phyloP scores from a whole-genome alignment of 2,888 invertebrate genomes.

The Clepsis dumicolana region DNA sequence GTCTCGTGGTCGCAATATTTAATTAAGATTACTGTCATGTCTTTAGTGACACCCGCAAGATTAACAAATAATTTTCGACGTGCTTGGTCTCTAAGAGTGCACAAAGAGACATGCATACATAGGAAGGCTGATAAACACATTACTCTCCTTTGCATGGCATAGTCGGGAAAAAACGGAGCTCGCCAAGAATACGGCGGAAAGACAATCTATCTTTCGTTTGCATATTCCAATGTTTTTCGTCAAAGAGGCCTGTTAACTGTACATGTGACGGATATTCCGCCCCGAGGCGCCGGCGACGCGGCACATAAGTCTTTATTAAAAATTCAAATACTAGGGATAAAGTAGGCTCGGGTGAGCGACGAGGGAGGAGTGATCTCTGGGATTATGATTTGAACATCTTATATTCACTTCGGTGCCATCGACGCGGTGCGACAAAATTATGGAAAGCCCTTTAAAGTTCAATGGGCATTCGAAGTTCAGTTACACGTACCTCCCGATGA shows the following conservation, averaged over 20 bases:
- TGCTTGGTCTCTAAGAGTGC: too few species aligned
- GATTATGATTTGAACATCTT: constrained; percentile 75
- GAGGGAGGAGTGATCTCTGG: constrained; percentile 58
- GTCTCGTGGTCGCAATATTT: too few species aligned
- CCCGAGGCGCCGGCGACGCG: constrained; percentile 47
- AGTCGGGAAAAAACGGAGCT: constrained; percentile 9
- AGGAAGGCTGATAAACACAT: too few species aligned
- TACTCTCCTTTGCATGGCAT: too few species aligned
- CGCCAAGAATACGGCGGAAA: constrained; percentile 22
- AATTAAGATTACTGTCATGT: too few species aligned
- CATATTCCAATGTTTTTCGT: constrained; percentile 45
- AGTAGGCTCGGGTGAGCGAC: constrained; percentile 48
- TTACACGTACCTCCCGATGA: constrained; percentile 1
- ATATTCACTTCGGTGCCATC: constrained; percentile 65
- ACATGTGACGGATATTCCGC: constrained; percentile 44
- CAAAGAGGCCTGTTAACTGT: constrained; percentile 42
- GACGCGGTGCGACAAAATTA: constrained; percentile 53
- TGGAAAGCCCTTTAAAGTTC: constrained; percentile 52
- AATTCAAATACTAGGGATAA: constrained; percentile 54
- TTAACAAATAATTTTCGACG: too few species aligned
- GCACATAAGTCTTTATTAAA: constrained; percentile 52
- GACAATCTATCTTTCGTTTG: constrained; percentile 39
- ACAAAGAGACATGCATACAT: too few species aligned
- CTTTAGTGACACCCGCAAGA: too few species aligned
- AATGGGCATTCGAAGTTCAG: constrained; percentile 36